Evolutionary conservation across 1,140 invertebrate species (phyloP), one percentile per base, ranked within the genome.

Genomic region (Caenorhabditis brenneri): DNA sequence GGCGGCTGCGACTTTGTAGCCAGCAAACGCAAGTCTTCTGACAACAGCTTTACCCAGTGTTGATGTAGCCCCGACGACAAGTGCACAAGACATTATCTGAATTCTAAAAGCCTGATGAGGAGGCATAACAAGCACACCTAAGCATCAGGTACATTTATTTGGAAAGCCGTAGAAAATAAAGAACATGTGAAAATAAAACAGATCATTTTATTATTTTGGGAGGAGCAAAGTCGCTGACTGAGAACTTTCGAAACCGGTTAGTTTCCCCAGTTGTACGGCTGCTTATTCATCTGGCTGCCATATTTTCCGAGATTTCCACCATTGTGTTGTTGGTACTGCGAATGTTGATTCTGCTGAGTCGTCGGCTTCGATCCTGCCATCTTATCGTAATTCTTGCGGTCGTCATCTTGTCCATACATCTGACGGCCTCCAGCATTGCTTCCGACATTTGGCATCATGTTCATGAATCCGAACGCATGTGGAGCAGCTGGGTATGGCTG

Each of bases 171-270:
- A 55, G 29, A 51, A 65, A 82, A 49, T 65, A 42, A 69, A 74
- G 60, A 82, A 55, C 55, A 65, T 69, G 33, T 82, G 39, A 46
- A 42, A 74, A 74, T 74, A 82, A 82, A 42, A 82, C 55, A 69
- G 55, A 65, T 69, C 36, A 81, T 82, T 65, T 82, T 82, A 53
- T 53, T 69, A 82, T 65, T 60, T 65, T 29, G 81, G 33, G 53
- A 74, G 81, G 55, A 82, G 39, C 39, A 82, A 82, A 82, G 81
- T 74, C 65, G 65, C 36, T 42, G 65, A 82, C 36, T 82, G 81
- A 82, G 81, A 82, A 82, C 81, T 42, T 82, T 82, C 81, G 60
- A 58, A 55, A 82, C 55, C 81, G 81, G 46, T 81, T 82, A 82
- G 55, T 58, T 65, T 36, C 42, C 53, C 81, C 81, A 82, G 81